Evolutionary conservation across 2,797 vertebrate genomes (phyloP), one percentile per base, ranked within the genome.

Genomic region (Spea hammondii): DNA sequence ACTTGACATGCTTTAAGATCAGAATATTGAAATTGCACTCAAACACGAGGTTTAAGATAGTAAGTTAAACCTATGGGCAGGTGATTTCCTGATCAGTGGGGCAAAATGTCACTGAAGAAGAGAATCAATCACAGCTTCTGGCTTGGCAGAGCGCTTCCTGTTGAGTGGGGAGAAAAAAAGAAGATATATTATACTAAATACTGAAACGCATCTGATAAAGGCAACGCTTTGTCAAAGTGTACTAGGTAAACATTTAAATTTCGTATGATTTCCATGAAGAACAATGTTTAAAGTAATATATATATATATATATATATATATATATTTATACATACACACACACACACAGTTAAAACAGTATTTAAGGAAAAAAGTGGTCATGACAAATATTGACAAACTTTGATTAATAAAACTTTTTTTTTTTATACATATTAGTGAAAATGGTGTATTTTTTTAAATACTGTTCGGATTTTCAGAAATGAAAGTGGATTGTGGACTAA

Each of bases 61-160:
- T 32, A 9, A 6, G 6, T 32, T 4, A 47, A 4, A 46, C 10
- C 8, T 8, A 51, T 68, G 53, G 7, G 13, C 53, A 44, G 57
- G 9, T 4, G 1, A 48, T 54, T 60, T 53, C 59, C 17, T 17
- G 10, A n/a, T 53, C 17, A 53, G 55, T 13, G 17, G 45, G 50
- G 48, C 12, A 10, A 82, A 83, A 68, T 84, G 86, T 94, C 92
- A 99, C 87, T 99, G 96, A 88, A 98, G 94, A 83, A 99, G 93
- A 62, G 97, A 97, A 82, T 99, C 96, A 83, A 97, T 95, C 84
- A 92, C 95, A 8, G 94, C 90, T 78, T 97, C 96, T 74, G 95
- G 94, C 86, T 96, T 97, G 83, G 94, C 90, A 49, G 97, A 96
- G 85, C 96, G 94, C 92, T 98, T 99, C 92, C 98, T 99, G 93